A percentile compares a stretch with the other conserved stretches of the same genome.
Conservation (phyloP, 2,888 invertebrate genomes). For the Drosophila subquinaria region DNA sequence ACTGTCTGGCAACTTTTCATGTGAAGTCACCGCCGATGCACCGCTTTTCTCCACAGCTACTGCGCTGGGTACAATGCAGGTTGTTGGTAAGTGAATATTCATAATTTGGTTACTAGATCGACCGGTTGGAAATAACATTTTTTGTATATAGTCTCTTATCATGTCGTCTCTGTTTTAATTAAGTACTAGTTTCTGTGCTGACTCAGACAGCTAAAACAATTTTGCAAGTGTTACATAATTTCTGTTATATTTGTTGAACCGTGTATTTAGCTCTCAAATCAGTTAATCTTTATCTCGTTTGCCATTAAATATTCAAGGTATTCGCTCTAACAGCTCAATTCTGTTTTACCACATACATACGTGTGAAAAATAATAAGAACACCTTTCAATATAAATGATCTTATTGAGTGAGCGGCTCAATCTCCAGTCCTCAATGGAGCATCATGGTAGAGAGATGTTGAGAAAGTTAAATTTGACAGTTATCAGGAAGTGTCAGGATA, state of each 20-base stretch:
- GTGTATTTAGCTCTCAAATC: slow-evolving; percentile 19
- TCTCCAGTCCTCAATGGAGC: too few relatives aligned
- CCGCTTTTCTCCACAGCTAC: slow-evolving; percentile 90
- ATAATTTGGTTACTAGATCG: too few relatives aligned
- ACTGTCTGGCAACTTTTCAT: slow-evolving; percentile 91
- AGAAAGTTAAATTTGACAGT: too few relatives aligned
- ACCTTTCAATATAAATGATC: too few relatives aligned
- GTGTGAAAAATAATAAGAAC: too few relatives aligned
- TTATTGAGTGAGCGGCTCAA: too few relatives aligned
- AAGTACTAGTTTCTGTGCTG: background rate
- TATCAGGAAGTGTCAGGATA: too few relatives aligned
- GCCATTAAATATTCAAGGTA: slow-evolving; percentile 78
- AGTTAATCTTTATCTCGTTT: slow-evolving; percentile 79
- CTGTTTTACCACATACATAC: slow-evolving; percentile 43
- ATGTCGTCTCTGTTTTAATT: background rate
- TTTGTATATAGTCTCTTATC: too few relatives aligned
- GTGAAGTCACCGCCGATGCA: slow-evolving; percentile 92
- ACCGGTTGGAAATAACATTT: too few relatives aligned
- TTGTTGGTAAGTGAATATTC: slow-evolving; percentile 89
- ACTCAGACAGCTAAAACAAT: background rate
- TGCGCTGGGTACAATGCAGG: slow-evolving; percentile 89
- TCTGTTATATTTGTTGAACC: slow-evolving; percentile 15
- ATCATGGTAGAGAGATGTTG: too few relatives aligned
- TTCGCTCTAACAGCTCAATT: slow-evolving; percentile 76
- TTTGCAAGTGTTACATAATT: background rate